phyloP scores from a whole-genome alignment of 2,888 invertebrate genomes.

The Cyclophora albipunctata region DNA sequence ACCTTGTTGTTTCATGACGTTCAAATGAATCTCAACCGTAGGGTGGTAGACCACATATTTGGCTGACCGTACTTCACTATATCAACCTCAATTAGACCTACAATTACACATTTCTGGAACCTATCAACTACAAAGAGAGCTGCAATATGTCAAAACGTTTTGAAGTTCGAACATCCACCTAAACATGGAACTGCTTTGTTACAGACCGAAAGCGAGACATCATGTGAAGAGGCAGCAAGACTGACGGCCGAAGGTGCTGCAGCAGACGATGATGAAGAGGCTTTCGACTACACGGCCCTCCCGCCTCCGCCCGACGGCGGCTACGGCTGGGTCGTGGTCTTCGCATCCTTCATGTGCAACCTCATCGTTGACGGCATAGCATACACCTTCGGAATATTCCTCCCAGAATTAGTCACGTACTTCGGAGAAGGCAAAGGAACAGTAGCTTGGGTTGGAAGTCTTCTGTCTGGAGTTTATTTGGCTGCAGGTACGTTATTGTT shows the following conservation, averaged over 20 bases:
- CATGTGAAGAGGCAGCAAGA: conserved; percentile 88
- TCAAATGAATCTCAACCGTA: too few species aligned
- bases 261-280: conserved; percentile 76
- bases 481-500: conserved; percentile 82
- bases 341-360: conserved; percentile 98
- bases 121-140: too few species aligned
- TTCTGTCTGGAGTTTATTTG: conserved; percentile 96
- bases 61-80: too few species aligned
- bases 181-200: conserved; percentile 33
- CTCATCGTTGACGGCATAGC: conserved; percentile 98
- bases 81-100: too few species aligned
- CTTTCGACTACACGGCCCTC: conserved; percentile 82
- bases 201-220: conserved; percentile 90
- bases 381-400: conserved; percentile 97
- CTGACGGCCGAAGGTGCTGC: conserved; percentile 80
- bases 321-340: conserved; percentile 95
- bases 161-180: too few species aligned
- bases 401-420: conserved; percentile 84
- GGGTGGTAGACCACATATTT: too few species aligned
- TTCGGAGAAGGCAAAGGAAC: conserved; percentile 91
- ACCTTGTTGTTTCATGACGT: too few species aligned
- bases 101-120: too few species aligned
- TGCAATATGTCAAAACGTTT: too few species aligned
- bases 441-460: conserved; percentile 95
- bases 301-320: conserved; percentile 94